These are phyloP conservation scores for Lasiommata megera DNA, from an alignment of 2,888 invertebrate species.

Conservation along the genomic window DNA sequence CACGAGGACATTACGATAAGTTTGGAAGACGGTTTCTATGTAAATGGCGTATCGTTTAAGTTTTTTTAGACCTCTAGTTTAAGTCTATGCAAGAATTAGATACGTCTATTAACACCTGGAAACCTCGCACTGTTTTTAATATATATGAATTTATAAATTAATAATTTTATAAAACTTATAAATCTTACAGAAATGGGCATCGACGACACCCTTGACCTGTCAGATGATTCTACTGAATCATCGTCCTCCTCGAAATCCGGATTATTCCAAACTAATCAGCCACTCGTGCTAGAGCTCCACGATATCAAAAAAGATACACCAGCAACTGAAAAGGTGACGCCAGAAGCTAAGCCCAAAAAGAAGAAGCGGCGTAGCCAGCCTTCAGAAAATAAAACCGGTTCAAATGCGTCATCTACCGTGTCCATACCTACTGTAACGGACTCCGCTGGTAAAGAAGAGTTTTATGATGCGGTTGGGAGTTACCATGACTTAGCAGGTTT, in stretches of 20 bases:
- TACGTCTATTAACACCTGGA: too few species aligned
- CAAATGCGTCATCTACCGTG: constrained; percentile 42
- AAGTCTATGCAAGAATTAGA: too few species aligned
- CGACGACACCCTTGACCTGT: constrained; percentile 39
- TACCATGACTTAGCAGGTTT: constrained; percentile 52
- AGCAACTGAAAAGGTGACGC: constrained; percentile 21
- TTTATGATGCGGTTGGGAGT: constrained; percentile 62
- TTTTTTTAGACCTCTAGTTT: too few species aligned
- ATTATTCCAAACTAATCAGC: constrained; percentile 38
- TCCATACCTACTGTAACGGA: constrained; percentile 34
- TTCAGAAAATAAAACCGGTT: constrained; percentile 33
- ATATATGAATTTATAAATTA: neutral
- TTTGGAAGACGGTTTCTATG: too few species aligned
- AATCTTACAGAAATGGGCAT: constrained; percentile 35
- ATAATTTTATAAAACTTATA: neutral
- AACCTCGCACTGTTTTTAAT: too few species aligned
- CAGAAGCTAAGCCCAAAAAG: constrained; percentile 39
- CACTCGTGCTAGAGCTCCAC: constrained; percentile 52
- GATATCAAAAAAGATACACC: constrained; percentile 48
- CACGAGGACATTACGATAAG: too few species aligned
- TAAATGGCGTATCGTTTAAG: too few species aligned
- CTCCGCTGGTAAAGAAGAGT: constrained; percentile 48
- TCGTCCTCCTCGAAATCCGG: constrained; percentile 36
- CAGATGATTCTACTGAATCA: constrained; percentile 45
- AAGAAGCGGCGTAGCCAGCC: constrained; percentile 41